Evolutionary conservation across 2,113 vertebrate genomes (phyloP).

Genomic region (Oryctolagus cuniculus): DNA sequence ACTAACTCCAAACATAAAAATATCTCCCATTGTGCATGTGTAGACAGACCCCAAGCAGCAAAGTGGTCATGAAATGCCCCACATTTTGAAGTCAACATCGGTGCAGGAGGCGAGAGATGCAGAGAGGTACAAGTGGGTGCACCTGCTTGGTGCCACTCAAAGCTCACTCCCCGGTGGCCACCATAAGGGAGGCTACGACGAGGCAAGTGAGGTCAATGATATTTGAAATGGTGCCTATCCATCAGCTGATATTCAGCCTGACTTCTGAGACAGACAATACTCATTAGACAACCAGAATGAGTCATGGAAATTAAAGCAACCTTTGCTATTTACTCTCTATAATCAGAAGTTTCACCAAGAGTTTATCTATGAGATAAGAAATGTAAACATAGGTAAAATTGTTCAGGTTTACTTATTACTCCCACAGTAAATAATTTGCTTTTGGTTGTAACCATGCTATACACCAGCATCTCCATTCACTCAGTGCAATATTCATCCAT

Average conservation of each 20-base stretch:
- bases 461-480: neutral
- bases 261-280: neutral
- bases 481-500: neutral
- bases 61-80: accelerated
- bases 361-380: conserved; percentile 9
- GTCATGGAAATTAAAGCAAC: neutral
- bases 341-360: neutral
- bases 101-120: neutral
- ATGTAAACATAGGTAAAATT: neutral
- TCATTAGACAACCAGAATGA: neutral
- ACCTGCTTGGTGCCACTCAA: neutral
- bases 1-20: neutral
- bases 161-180: neutral
- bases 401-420: neutral
- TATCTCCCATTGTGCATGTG: neutral
- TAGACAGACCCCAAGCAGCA: neutral
- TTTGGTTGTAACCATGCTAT: neutral
- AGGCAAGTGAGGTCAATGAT: accelerated
- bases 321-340: neutral
- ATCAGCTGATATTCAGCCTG: neutral
- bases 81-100: neutral
- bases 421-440: neutral
- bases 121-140: too few species aligned
- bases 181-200: neutral
- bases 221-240: too few species aligned